Evolutionary conservation across 2,888 invertebrate species (phyloP).

Genomic region (Melanostoma mellinum): DNA sequence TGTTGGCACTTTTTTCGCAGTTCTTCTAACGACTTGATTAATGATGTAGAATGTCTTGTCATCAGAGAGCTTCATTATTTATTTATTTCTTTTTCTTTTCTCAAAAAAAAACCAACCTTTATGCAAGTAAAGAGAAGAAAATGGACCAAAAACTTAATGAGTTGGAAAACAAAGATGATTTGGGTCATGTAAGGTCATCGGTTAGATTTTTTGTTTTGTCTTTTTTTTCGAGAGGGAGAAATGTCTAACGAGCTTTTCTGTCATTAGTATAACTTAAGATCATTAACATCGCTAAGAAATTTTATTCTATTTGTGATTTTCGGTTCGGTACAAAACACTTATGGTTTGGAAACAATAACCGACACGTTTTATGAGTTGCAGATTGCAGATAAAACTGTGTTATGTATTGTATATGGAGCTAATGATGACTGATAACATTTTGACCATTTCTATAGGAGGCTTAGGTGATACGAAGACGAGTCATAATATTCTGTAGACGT

Average conservation of each 20-base stretch:
- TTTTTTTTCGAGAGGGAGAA: slow-evolving; percentile 1
- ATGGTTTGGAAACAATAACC: too few species aligned
- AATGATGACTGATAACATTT: too few species aligned
- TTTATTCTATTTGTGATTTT: too few species aligned
- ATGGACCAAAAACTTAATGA: background rate
- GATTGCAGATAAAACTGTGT: too few species aligned
- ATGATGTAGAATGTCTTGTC: background rate
- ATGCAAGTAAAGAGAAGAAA: background rate
- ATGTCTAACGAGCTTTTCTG: background rate
- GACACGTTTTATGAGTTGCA: too few species aligned
- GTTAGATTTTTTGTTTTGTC: slow-evolving; percentile 10
- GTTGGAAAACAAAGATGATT: background rate
- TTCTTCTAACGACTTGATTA: slow-evolving; percentile 8
- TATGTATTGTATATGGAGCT: too few species aligned
- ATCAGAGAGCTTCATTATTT: background rate
- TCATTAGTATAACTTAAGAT: too few species aligned
- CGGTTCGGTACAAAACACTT: too few species aligned
- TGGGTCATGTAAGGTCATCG: background rate
- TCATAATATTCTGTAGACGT: too few species aligned
- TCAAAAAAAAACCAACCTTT: background rate
- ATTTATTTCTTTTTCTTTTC: slow-evolving; percentile 10
- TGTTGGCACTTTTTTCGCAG: background rate
- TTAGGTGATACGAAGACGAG: too few species aligned
- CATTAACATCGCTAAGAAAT: too few species aligned
- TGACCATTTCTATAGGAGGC: too few species aligned